phyloP scores from a whole-genome alignment of 1,140 invertebrate genomes.

The Subanguina moxae region DNA sequence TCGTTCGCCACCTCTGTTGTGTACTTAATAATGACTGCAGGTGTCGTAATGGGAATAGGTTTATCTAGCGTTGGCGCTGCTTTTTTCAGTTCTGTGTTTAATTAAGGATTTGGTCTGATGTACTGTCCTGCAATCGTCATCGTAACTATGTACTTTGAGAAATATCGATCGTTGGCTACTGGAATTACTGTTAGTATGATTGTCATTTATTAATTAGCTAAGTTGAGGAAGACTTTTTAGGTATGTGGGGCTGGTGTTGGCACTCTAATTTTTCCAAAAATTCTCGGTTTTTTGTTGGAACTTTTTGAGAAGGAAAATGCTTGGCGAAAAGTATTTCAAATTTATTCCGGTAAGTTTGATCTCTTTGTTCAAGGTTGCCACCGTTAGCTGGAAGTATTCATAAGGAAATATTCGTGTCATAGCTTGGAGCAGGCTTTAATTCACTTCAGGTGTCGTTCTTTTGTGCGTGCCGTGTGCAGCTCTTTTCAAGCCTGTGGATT shows the following conservation, averaged over 20 bases:
- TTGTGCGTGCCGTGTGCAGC: slow-evolving; percentile 75
- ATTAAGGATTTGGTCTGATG: slow-evolving; percentile 78
- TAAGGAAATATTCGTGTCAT: not conserved
- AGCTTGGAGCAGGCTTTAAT: not conserved
- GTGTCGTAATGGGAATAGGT: slow-evolving; percentile 73
- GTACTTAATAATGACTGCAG: slow-evolving; percentile 81
- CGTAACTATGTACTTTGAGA: slow-evolving; percentile 74
- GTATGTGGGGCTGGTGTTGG: slow-evolving; percentile 82
- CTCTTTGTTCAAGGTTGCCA: not conserved
- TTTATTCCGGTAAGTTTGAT: slow-evolving; percentile 68
- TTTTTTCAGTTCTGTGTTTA: too few relatives aligned
- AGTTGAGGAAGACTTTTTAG: too few relatives aligned
- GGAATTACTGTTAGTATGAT: slow-evolving; percentile 72
- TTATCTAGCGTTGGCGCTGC: too few relatives aligned
- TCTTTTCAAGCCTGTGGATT: slow-evolving; percentile 69
- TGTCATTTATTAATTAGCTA: too few relatives aligned
- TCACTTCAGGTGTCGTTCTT: slow-evolving; percentile 37
- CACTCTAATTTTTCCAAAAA: slow-evolving; percentile 70
- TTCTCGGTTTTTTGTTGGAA: slow-evolving; percentile 60
- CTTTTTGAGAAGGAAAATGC: slow-evolving; percentile 53
- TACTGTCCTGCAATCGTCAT: slow-evolving; percentile 85
- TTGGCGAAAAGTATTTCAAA: slow-evolving; percentile 69
- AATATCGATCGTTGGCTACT: slow-evolving; percentile 52
- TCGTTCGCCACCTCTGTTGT: slow-evolving; percentile 62
- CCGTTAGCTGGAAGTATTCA: not conserved